A percentile compares a stretch with the other conserved stretches of the same genome.
Evolutionary conservation across 2,888 invertebrate species (phyloP).

Genomic region (Acanthoscelides obtectus): DNA sequence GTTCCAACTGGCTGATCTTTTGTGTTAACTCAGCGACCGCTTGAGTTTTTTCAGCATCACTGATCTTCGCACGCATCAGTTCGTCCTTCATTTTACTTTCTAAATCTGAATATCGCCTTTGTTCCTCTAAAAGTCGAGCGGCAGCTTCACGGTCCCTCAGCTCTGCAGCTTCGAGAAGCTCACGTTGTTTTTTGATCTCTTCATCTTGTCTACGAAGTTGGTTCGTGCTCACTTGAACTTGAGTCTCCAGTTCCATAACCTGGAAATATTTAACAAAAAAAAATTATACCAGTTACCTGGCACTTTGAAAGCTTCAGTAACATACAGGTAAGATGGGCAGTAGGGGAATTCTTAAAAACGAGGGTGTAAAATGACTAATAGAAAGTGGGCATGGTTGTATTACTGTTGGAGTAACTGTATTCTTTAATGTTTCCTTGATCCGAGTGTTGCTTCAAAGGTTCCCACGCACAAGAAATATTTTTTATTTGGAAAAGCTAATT

Average conservation of each 20-base stretch:
- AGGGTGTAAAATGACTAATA: too few species aligned
- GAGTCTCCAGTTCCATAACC: slow-evolving; percentile 95
- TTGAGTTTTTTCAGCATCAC: slow-evolving; percentile 93
- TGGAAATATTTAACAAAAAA: slow-evolving; percentile 29
- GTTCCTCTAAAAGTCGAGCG: slow-evolving; percentile 76
- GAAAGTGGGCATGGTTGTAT: too few species aligned
- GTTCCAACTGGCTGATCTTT: slow-evolving; percentile 88
- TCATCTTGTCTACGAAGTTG: slow-evolving; percentile 89
- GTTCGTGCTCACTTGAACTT: slow-evolving; percentile 86
- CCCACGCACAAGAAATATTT: too few species aligned
- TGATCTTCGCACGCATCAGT: slow-evolving; percentile 87
- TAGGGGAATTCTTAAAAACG: too few species aligned
- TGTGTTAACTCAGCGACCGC: slow-evolving; percentile 89
- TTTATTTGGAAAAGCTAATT: too few species aligned
- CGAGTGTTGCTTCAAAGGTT: too few species aligned
- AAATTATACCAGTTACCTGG: background rate
- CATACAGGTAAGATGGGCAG: too few species aligned
- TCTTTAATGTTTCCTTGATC: too few species aligned
- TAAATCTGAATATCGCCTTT: slow-evolving; percentile 68
- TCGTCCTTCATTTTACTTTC: slow-evolving; percentile 78
- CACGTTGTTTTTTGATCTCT: slow-evolving; percentile 78
- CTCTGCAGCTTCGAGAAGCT: slow-evolving; percentile 70
- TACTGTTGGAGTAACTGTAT: too few species aligned
- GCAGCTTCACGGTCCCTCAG: slow-evolving; percentile 71
- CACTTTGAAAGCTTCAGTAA: too few species aligned